A percentile compares a stretch with the other conserved stretches of the same genome.
Conservation (phyloP, 2,797 vertebrate genomes). For the Sebastes hubbsi region DNA sequence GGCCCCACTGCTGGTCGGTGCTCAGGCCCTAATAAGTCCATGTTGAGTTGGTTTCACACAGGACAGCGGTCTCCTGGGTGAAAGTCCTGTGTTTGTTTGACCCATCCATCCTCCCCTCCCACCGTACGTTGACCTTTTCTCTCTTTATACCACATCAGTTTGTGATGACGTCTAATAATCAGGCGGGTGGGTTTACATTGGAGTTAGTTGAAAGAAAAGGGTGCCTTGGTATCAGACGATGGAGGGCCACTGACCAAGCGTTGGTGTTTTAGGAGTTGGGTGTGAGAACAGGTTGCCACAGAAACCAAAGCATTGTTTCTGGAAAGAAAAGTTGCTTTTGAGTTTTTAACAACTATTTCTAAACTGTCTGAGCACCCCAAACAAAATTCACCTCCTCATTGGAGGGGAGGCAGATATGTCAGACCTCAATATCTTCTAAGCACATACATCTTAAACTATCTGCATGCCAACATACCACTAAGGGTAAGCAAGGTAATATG, state of each 20-base stretch:
- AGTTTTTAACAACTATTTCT: not conserved
- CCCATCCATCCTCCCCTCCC: too few species aligned
- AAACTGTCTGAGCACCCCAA: not conserved
- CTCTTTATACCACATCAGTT: too few species aligned
- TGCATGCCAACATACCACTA: not conserved
- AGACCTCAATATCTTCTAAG: not conserved
- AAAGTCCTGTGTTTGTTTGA: too few species aligned
- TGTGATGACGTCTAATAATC: too few species aligned
- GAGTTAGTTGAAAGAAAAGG: too few species aligned
- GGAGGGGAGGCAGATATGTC: not conserved
- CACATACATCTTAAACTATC: not conserved
- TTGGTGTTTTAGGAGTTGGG: not conserved
- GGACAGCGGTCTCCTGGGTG: too few species aligned
- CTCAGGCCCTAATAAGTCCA: too few species aligned
- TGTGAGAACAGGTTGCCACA: not conserved
- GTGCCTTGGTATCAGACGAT: too few species aligned
- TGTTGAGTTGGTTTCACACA: too few species aligned
- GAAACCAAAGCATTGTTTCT: not conserved
- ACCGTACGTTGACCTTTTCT: too few species aligned
- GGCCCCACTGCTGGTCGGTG: accelerated
- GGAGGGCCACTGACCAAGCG: too few species aligned
- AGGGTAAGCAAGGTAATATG: not conserved
- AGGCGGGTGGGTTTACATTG: too few species aligned
- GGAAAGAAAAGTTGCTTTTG: not conserved
- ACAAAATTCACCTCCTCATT: not conserved